Conservation (phyloP, 1,140 invertebrate genomes). For the Penaeus vannamei region DNA sequence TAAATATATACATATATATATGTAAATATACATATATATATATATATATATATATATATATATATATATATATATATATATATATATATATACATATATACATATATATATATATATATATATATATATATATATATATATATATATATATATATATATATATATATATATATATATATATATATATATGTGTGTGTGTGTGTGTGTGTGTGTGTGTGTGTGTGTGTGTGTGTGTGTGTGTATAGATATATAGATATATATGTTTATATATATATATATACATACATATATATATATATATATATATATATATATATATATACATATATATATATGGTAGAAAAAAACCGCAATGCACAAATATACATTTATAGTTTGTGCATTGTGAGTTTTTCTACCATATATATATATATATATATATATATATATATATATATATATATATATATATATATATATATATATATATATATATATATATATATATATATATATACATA, state of each 20-base stretch:
- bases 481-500: background rate
- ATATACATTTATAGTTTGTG: too few species aligned
- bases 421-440: conserved; percentile 46
- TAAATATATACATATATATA: conserved; percentile 35
- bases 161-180: conserved; percentile 41
- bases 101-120: conserved; percentile 41
- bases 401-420: conserved; percentile 47
- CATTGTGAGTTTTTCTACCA: too few species aligned
- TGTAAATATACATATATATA: conserved; percentile 36
- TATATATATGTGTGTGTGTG: conserved; percentile 28
- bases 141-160: conserved; percentile 40
- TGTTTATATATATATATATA: background rate
- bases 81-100: conserved; percentile 19
- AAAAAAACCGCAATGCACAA: too few species aligned
- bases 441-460: background rate
- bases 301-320: conserved; percentile 47
- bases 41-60: conserved; percentile 39
- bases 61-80: conserved; percentile 18
- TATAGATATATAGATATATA: background rate
- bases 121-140: conserved; percentile 41
- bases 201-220: conserved; percentile 6
- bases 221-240: background rate
- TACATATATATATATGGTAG: conserved; percentile 43
- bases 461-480: background rate
- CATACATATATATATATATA: conserved; percentile 34